phyloP scores from a whole-genome alignment of 2,113 vertebrate genomes.

The Pluvianellus socialis region DNA sequence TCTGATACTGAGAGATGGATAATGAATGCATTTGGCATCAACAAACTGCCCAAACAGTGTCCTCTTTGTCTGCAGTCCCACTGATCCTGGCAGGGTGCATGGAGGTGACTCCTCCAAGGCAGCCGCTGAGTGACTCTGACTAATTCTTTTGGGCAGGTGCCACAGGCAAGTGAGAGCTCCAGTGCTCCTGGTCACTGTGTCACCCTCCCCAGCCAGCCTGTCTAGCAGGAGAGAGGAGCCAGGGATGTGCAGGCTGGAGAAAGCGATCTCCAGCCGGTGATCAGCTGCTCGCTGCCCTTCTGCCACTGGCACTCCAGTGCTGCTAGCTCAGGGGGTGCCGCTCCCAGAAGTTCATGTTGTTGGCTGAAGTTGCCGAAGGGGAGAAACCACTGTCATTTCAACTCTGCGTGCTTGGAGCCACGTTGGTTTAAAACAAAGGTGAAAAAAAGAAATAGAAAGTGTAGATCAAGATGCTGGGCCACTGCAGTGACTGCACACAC shows the following conservation, averaged over 20 bases:
- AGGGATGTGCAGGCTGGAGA: background rate
- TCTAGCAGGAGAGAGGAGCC: background rate
- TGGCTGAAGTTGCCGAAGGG: background rate
- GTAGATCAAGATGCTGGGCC: background rate
- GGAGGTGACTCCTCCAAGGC: background rate
- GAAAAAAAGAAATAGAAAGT: background rate
- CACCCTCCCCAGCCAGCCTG: background rate
- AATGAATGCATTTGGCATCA: background rate
- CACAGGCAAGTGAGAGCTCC: background rate
- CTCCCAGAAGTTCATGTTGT: background rate
- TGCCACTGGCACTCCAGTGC: background rate
- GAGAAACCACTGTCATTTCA: background rate
- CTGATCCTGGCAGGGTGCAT: background rate
- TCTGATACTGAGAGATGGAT: background rate
- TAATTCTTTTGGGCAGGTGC: slow-evolving; percentile 42
- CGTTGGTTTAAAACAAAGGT: background rate
- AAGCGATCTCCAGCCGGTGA: background rate
- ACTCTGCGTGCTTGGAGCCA: background rate
- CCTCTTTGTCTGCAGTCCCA: background rate
- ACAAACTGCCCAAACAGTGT: background rate
- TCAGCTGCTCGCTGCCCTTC: background rate
- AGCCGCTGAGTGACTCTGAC: background rate
- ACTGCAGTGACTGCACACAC: background rate
- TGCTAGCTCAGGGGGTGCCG: background rate
- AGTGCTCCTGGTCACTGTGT: background rate